phyloP scores from a whole-genome alignment of 2,888 invertebrate genomes.

The Caenorhabditis macrosperma region DNA sequence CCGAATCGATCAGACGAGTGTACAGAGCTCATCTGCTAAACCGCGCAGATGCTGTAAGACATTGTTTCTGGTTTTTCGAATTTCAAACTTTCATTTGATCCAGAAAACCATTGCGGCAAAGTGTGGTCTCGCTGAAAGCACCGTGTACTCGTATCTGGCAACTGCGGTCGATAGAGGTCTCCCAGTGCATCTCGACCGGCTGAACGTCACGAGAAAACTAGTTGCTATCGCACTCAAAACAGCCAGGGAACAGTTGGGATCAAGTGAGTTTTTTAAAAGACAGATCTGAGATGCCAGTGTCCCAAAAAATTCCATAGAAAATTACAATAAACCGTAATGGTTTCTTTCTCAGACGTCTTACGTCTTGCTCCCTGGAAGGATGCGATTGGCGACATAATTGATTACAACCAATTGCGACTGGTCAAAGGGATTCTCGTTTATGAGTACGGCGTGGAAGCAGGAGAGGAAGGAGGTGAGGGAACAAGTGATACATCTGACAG shows the following conservation, averaged over 20 bases:
- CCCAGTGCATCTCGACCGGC: conserved; percentile 66
- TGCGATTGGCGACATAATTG: conserved; percentile 59
- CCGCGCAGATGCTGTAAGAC: conserved; percentile 17
- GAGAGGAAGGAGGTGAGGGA: neutral
- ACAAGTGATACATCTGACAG: no score
- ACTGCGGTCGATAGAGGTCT: conserved; percentile 65
- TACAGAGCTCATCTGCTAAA: conserved; percentile 44
- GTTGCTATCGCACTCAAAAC: conserved; percentile 53
- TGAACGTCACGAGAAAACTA: conserved; percentile 57
- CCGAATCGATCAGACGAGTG: conserved; percentile 21
- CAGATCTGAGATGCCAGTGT: no score
- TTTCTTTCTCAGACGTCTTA: conserved; percentile 62
- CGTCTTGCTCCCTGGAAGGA: conserved; percentile 72
- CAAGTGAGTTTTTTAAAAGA: conserved; percentile 24
- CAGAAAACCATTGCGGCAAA: conserved; percentile 43
- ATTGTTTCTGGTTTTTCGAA: neutral
- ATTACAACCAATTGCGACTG: conserved; percentile 67
- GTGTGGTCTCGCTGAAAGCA: conserved; percentile 50
- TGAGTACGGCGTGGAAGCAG: conserved; percentile 64
- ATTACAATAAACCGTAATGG: no score
- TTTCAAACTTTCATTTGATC: conserved; percentile 17
- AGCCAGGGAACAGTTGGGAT: conserved; percentile 42
- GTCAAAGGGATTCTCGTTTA: conserved; percentile 64
- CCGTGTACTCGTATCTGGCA: conserved; percentile 52
- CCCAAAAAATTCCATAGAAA: no score